These are phyloP conservation scores for Mirounga angustirostris DNA, from an alignment of 2,113 vertebrate genomes.

Conservation along the genomic window DNA sequence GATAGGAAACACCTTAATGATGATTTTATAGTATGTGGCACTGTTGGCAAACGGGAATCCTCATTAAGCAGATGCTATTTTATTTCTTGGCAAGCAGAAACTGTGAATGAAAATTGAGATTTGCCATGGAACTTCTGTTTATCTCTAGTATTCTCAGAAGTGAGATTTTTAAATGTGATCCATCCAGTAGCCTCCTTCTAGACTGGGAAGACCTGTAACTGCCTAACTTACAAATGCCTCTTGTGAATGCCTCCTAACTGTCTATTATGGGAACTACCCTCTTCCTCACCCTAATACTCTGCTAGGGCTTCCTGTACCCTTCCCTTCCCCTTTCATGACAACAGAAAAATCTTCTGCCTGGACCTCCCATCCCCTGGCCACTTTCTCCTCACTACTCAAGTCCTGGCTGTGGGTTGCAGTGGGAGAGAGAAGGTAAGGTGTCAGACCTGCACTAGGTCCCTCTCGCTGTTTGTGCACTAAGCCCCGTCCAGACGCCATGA, in stretches of 20 bases:
- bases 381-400: not conserved
- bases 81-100: constrained; percentile 52
- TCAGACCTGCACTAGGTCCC: not conserved
- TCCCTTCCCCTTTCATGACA: not conserved
- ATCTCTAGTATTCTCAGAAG: constrained; percentile 21
- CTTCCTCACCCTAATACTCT: not conserved
- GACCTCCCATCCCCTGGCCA: not conserved
- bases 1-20: not conserved
- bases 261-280: not conserved
- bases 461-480: not conserved
- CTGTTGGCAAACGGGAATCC: constrained; percentile 1
- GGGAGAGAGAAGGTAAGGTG: not conserved
- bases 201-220: not conserved
- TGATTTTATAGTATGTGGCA: constrained; percentile 14
- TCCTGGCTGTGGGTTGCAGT: not conserved
- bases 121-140: constrained; percentile 42
- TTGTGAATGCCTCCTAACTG: not conserved
- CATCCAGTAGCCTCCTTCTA: not conserved
- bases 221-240: not conserved
- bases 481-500: not conserved
- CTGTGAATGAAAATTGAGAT: constrained; percentile 47
- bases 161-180: not conserved
- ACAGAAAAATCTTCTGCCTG: not conserved
- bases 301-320: not conserved
- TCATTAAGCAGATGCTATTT: constrained; percentile 56